Evolutionary conservation across 2,113 vertebrate species (phyloP).

Genomic region (Semnopithecus entellus): DNA sequence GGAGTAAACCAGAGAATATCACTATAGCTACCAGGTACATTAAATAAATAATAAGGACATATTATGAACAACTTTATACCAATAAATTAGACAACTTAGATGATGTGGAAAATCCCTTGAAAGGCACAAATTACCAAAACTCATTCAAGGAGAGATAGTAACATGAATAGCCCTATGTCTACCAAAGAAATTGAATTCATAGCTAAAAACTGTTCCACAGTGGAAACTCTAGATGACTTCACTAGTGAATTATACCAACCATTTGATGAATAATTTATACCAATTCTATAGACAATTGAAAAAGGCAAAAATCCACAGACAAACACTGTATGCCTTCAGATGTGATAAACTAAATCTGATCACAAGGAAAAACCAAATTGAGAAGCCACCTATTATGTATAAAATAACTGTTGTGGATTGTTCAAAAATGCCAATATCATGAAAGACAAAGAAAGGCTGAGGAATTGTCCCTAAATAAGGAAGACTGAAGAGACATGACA

Average conservation of each 20-base stretch:
- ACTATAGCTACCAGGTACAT: neutral
- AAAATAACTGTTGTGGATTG: neutral
- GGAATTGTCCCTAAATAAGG: neutral
- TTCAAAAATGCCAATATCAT: conserved; percentile 31
- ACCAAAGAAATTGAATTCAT: neutral
- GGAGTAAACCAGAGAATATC: neutral
- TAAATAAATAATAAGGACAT: neutral
- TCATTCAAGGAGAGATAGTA: neutral
- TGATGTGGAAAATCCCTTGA: neutral
- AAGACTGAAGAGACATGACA: neutral
- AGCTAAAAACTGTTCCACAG: neutral
- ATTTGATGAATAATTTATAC: neutral
- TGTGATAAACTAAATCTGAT: neutral
- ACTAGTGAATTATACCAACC: neutral
- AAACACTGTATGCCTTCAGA: neutral
- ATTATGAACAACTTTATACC: neutral
- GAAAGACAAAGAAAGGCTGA: neutral
- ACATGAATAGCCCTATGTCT: neutral
- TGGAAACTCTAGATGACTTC: neutral
- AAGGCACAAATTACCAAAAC: neutral
- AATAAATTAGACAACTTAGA: neutral
- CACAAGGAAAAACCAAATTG: neutral
- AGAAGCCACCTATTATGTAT: neutral
- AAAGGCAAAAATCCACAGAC: neutral
- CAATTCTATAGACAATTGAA: neutral